Conservation (phyloP, 1,140 invertebrate species). For the Acromyrmex charruanus region DNA sequence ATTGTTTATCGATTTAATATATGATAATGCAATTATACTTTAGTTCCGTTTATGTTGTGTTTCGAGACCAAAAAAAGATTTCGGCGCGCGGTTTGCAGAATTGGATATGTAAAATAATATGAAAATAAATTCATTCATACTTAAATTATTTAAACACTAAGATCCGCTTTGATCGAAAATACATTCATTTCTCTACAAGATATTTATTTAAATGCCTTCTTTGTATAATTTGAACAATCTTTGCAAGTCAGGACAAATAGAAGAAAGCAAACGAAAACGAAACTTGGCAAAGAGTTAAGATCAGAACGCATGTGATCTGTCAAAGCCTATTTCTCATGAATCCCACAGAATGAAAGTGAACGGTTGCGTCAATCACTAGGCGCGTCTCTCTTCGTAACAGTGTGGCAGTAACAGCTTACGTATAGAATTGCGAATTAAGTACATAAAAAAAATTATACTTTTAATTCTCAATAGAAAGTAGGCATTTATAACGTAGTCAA, state of each 20-base stretch:
- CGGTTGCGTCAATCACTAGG: constrained; percentile 23
- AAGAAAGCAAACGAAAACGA: constrained; percentile 28
- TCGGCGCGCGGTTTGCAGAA: too few species aligned
- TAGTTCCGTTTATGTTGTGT: too few species aligned
- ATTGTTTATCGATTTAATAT: too few species aligned
- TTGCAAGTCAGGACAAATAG: neutral
- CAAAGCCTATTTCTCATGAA: neutral
- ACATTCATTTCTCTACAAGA: neutral
- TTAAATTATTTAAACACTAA: too few species aligned
- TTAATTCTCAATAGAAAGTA: constrained; percentile 42
- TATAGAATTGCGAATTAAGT: constrained; percentile 36
- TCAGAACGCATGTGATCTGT: neutral
- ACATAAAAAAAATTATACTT: constrained; percentile 30
- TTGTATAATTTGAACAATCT: neutral
- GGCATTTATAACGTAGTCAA: neutral
- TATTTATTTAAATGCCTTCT: neutral
- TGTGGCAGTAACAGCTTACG: constrained; percentile 1
- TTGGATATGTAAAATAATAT: too few species aligned
- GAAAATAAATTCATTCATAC: too few species aligned
- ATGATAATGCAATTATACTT: too few species aligned
- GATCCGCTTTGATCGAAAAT: too few species aligned
- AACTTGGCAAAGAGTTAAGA: constrained; percentile 1
- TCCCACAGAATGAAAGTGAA: constrained; percentile 36
- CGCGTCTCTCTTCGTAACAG: constrained; percentile 4
- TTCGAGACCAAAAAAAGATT: too few species aligned